Evolutionary conservation across 2,113 vertebrate genomes (phyloP), one percentile per base, ranked within the genome.

Genomic region (Empidonax traillii): DNA sequence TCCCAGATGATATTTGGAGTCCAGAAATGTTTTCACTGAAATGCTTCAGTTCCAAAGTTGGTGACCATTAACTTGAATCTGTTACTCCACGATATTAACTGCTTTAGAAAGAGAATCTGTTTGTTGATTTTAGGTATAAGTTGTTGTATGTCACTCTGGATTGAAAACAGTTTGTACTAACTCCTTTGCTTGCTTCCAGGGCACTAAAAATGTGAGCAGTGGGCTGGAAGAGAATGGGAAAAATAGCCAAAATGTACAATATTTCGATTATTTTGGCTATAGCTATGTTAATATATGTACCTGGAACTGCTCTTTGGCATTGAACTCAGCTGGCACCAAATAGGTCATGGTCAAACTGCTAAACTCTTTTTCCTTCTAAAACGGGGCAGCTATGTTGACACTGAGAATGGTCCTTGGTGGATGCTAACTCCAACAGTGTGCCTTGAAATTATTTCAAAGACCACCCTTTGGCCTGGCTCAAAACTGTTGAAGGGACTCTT

Each of bases 201-300:
- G 12, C 6, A 55, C 43, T 86, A 23, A 30, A 89, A 69, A 4
- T 74, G 10, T 79, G 53, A 90, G 67, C 2, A 9, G 55, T 66
- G n/a, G 30, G 21, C 43, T 92, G 56, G 39, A 80, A 90, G n/a
- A 72, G 27, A 59, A 85, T 15, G 16, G 49, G 19, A 15, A 24
- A 59, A 85, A 11, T 44, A 56, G 43, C 69, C 84, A 92, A 94
- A 91, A 92, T 53, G 39, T 61, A 85, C 52, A 88, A 74, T 51
- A 74, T 47, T 75, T 72, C 33, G 44, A 81, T 89, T 96, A 89
- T 93, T 91, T 94, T 94, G 94, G 85, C 85, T 87, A 41, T 28
- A 87, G 5, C 2, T 31, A 33, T 61, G 35, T 22, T 87, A 87
- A 82, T 72, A 85, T 94, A 87, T 44, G 41, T 56, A 37, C 49